A percentile compares a stretch with the other conserved stretches of the same genome.
phyloP scores from a whole-genome alignment of 1,140 invertebrate species.

The Eurosta solidaginis region DNA sequence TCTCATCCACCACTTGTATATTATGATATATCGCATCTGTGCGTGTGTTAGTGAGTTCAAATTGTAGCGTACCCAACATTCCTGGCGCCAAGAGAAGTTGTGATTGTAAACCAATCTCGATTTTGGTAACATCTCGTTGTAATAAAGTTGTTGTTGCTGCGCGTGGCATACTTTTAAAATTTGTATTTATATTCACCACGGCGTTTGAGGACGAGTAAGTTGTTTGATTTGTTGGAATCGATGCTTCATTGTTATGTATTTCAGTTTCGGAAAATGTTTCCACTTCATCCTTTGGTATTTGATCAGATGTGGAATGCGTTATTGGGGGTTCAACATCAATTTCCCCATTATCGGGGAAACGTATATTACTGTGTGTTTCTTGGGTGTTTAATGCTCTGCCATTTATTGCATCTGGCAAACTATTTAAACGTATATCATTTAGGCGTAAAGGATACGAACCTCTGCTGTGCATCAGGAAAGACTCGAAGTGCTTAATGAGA shows the following conservation, averaged over 20 bases:
- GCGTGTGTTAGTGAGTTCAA: slow-evolving; percentile 65
- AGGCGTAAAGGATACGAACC: slow-evolving; percentile 10
- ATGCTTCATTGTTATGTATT: slow-evolving; percentile 35
- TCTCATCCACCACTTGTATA: slow-evolving; percentile 64
- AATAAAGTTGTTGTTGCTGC: slow-evolving; percentile 38
- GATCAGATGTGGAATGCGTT: neutral
- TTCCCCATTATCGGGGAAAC: slow-evolving; percentile 40
- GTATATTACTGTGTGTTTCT: slow-evolving; percentile 40
- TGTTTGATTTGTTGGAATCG: neutral
- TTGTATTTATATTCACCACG: neutral
- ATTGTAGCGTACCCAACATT: slow-evolving; percentile 52
- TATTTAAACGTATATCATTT: neutral
- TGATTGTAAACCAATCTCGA: slow-evolving; percentile 54
- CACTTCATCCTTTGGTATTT: slow-evolving; percentile 46
- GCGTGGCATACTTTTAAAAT: neutral
- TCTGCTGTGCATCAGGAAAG: slow-evolving; percentile 43
- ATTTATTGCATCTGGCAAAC: neutral
- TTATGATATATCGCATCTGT: slow-evolving; percentile 61
- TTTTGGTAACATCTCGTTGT: slow-evolving; percentile 52
- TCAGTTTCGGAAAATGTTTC: slow-evolving; percentile 54
- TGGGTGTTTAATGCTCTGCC: neutral
- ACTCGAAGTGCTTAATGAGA: slow-evolving; percentile 54
- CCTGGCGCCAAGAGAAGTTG: slow-evolving; percentile 50
- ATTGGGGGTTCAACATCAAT: neutral
- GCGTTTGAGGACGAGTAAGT: slow-evolving; percentile 9